Conservation (phyloP, 2,797 vertebrate species). For the Octomys mimax region DNA sequence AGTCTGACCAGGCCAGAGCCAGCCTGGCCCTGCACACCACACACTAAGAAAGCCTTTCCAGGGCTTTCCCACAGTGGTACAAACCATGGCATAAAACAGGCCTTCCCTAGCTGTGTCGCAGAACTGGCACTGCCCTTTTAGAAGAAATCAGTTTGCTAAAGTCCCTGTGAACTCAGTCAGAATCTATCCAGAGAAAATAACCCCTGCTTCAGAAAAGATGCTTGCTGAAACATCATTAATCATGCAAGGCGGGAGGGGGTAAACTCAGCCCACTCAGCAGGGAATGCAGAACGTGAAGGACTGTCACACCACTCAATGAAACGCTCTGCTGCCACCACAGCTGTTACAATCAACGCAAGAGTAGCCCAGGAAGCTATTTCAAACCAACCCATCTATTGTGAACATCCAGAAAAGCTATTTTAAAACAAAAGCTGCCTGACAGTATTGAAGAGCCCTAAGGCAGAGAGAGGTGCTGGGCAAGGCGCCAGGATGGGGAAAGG, state of each 20-base stretch:
- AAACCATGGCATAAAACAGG: background rate
- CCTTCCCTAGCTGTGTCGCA: background rate
- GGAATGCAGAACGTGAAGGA: background rate
- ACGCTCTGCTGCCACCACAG: background rate
- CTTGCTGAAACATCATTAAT: background rate
- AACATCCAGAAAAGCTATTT: background rate
- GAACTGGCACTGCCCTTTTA: background rate
- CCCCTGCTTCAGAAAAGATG: background rate
- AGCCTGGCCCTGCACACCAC: background rate
- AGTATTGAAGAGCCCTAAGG: background rate
- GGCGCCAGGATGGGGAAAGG: background rate
- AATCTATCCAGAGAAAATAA: slow-evolving; percentile 26
- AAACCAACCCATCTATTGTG: background rate
- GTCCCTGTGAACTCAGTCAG: background rate
- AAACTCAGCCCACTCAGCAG: background rate
- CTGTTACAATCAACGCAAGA: background rate
- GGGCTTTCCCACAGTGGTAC: no score
- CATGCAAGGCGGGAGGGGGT: background rate
- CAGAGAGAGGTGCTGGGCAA: no score
- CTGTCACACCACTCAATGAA: accelerated
- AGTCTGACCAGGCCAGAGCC: background rate
- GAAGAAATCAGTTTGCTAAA: background rate
- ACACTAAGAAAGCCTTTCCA: no score
- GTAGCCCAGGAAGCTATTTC: background rate
- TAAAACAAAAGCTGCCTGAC: background rate